Base-by-base conservation (phyloP, 2,888 invertebrate species). In the Agriotes lineatus region DNA sequence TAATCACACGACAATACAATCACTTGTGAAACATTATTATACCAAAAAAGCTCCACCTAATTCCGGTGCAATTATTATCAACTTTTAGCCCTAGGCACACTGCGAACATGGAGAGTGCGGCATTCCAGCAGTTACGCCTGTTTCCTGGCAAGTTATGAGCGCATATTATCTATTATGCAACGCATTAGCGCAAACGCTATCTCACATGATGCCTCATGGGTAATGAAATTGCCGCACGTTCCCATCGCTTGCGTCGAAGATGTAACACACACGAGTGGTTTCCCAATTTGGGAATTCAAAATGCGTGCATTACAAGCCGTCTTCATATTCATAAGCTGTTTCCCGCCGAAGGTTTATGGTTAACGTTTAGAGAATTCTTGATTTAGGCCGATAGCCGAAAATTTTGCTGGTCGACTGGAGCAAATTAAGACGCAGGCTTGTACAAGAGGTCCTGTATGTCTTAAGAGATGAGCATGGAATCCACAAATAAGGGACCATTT, bases 141-240 rank as follows among this genome's bases (percentile, higher is more conserved):
- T 54, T 33, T 54, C 54, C 54, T 44, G 62, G 44, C n/a, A 54
- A 37, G 33, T 54, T 62, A 30, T 44, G 30, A 42, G 52, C 33
- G 45, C 45, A 18, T 16, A 58, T 1, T 3, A 25, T 25, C 6
- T 25, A 62, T 62, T 62, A 54, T 52, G 42, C 42, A 62, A 62
- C 10, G 19, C 7, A 39, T 62, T 42, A 54, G 33, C 48, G 18
- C 50, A 48, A 12, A 22, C 35, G 14, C 3, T 22, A 22, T 54
- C 50, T 25, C 22, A 44, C 42, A 19, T 62, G 62, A n/a, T n/a
- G n/a, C n/a, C n/a, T n/a, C n/a, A n/a, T n/a, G 44, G 62, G 54
- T 61, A 61, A 42, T 52, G 37, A 62, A 62, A 44, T 44, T 44
- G 19, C 19, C 7, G 37, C 42, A 12, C 16, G 33, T 62, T 62